Conservation (phyloP, 2,113 vertebrate genomes). For the Rhinolophus ferrumequinum region DNA sequence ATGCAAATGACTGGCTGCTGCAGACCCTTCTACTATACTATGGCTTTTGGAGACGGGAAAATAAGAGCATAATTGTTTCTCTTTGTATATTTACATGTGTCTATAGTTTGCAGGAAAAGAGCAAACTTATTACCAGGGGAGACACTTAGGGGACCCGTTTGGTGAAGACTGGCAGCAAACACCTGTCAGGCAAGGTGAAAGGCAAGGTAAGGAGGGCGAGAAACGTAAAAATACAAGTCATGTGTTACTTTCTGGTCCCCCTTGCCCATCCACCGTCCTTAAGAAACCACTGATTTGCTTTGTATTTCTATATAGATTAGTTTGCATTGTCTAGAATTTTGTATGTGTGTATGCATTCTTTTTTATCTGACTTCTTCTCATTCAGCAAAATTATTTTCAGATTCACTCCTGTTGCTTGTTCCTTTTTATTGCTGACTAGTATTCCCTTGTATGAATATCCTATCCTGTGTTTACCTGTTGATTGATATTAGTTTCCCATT, state of each 20-base stretch:
- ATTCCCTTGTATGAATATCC: background rate
- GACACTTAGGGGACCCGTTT: conserved; percentile 88
- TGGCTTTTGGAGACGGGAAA: conserved; percentile 61
- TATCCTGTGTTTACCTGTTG: background rate
- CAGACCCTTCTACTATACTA: background rate
- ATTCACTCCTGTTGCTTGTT: background rate
- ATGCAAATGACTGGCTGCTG: background rate
- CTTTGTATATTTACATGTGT: conserved; percentile 33
- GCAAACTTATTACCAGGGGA: conserved; percentile 96
- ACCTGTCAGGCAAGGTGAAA: conserved; percentile 90
- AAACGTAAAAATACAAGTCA: background rate
- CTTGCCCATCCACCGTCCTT: background rate
- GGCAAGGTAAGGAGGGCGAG: background rate
- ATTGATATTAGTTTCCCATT: background rate
- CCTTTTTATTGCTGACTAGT: background rate
- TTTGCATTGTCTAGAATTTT: background rate
- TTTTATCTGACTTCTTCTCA: background rate
- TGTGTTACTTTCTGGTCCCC: too few relatives aligned
- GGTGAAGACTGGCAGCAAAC: conserved; percentile 88
- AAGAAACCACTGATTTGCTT: background rate
- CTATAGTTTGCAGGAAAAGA: conserved; percentile 89
- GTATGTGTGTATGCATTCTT: background rate
- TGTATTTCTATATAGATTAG: background rate
- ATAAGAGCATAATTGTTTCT: conserved; percentile 40
- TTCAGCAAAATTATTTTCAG: background rate